A percentile compares a stretch with the other conserved stretches of the same genome.
These are phyloP conservation scores for Automeris io DNA, from an alignment of 2,888 invertebrate genomes.

Conservation along the genomic window DNA sequence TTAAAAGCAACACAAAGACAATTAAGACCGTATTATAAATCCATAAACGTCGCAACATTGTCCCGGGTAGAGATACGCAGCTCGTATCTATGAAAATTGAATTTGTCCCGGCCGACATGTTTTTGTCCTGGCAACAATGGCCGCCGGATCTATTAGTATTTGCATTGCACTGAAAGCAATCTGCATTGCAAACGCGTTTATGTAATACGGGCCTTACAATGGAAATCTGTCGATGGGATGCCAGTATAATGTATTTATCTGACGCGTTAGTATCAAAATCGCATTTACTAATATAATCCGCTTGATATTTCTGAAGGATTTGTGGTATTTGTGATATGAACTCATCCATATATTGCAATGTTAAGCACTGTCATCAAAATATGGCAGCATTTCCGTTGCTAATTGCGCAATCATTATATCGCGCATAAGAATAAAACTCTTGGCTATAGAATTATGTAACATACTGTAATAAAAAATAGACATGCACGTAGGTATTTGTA, in stretches of 20 bases:
- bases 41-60: constrained; percentile 14
- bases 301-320: no score
- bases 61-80: constrained; percentile 8
- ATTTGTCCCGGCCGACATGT: constrained; percentile 49
- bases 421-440: no score
- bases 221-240: constrained; percentile 7
- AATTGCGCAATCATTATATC: no score
- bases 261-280: constrained; percentile 6
- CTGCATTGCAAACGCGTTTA: constrained; percentile 67
- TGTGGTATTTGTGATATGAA: no score
- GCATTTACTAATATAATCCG: no score
- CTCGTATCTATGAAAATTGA: constrained; percentile 61
- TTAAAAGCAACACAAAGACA: constrained; percentile 9
- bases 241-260: constrained; percentile 12
- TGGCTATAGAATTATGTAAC: no score
- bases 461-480: no score
- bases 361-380: no score
- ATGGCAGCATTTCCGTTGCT: no score
- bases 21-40: constrained; percentile 22
- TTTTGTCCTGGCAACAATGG: constrained; percentile 49
- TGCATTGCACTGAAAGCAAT: constrained; percentile 60
- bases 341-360: no score
- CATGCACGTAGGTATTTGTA: no score
- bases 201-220: constrained; percentile 32
- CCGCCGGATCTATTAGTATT: constrained; percentile 48